Evolutionary conservation across 2,797 vertebrate species (phyloP).

Genomic region (Falco biarmicus): DNA sequence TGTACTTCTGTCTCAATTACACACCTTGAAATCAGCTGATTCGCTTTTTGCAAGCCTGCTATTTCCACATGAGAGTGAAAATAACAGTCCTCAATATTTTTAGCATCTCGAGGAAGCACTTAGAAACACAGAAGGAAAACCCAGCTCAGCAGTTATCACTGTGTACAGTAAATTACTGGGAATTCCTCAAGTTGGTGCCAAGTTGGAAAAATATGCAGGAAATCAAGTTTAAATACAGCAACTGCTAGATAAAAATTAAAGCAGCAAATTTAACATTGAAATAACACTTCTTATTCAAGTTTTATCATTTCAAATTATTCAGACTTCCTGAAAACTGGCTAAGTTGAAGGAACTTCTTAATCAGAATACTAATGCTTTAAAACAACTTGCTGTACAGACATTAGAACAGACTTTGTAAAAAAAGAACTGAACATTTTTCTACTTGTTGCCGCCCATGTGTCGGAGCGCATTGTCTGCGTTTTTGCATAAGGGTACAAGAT

Average conservation of each 20-base stretch:
- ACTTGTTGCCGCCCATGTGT: not conserved
- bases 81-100: not conserved
- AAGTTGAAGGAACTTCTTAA: not conserved
- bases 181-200: not conserved
- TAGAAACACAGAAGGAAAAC: not conserved
- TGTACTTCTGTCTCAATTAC: not conserved
- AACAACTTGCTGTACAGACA: not conserved
- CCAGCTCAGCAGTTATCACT: not conserved
- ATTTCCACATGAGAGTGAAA: not conserved
- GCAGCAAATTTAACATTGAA: not conserved
- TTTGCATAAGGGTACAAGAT: not conserved
- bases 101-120: not conserved
- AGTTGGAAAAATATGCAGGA: not conserved
- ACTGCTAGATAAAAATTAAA: not conserved
- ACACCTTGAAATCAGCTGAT: not conserved
- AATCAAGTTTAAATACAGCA: constrained; percentile 15
- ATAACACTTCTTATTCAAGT: not conserved
- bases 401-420: not conserved
- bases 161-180: not conserved
- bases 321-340: not conserved
- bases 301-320: not conserved
- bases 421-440: not conserved
- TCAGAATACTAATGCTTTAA: not conserved
- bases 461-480: not conserved
- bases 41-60: not conserved